phyloP scores from a whole-genome alignment of 2,797 vertebrate genomes.

The Muraenolepis orangiensis region DNA sequence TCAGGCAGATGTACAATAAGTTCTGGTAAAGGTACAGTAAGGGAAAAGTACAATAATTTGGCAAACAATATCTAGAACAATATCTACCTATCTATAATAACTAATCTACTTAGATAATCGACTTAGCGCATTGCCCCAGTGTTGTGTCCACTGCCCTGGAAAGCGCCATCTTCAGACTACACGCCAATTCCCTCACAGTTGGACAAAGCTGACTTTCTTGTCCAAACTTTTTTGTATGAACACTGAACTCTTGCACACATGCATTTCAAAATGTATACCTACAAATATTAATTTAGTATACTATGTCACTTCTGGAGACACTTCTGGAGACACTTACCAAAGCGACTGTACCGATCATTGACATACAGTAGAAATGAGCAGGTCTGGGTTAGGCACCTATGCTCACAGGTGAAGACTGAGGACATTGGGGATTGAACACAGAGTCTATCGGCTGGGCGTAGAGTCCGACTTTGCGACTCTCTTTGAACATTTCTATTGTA shows the following conservation, averaged over 20 bases:
- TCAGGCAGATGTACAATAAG: too few species aligned
- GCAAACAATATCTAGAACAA: too few species aligned
- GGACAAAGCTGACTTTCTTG: not conserved
- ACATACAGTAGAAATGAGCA: too few species aligned
- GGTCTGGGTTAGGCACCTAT: too few species aligned
- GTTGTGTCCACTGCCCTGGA: not conserved
- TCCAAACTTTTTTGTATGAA: not conserved
- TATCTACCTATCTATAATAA: too few species aligned
- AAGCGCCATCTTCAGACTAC: slow-evolving; percentile 3
- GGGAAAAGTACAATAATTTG: too few species aligned
- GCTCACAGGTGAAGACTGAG: not conserved
- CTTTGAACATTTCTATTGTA: not conserved
- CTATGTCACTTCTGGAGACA: not conserved
- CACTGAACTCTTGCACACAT: not conserved
- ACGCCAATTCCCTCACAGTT: not conserved
- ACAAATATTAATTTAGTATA: not conserved
- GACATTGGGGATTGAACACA: not conserved
- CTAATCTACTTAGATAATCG: too few species aligned
- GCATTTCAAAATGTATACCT: not conserved
- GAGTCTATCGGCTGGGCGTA: not conserved
- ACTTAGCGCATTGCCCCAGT: too few species aligned
- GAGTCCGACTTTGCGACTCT: not conserved
- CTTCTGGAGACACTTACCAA: not conserved
- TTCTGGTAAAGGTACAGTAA: too few species aligned
- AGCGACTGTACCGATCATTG: not conserved